Evolutionary conservation across 2,113 vertebrate genomes (phyloP).

Genomic region (Scomber scombrus): DNA sequence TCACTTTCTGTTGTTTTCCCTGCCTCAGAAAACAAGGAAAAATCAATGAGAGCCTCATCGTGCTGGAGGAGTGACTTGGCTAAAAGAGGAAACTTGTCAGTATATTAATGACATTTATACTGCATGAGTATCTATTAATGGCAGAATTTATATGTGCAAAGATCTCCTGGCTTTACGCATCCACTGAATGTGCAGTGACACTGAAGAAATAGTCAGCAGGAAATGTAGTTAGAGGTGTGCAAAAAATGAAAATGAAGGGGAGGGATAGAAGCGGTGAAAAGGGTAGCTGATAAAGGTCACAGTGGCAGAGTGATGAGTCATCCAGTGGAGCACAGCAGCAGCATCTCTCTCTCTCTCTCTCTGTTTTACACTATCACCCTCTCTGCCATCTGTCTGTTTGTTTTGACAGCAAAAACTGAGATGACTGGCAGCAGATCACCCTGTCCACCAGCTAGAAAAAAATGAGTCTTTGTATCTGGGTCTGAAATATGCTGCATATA

Average conservation of each 20-base stretch:
- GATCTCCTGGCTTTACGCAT: neutral
- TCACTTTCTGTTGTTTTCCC: slow-evolving; percentile 63
- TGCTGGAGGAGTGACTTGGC: slow-evolving; percentile 38
- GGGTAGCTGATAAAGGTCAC: slow-evolving; percentile 71
- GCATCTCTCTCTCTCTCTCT: slow-evolving; percentile 33
- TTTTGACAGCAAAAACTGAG: slow-evolving; percentile 43
- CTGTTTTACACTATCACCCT: slow-evolving; percentile 36
- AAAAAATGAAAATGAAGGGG: slow-evolving; percentile 49
- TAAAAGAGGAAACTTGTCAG: slow-evolving; percentile 27
- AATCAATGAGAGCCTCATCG: slow-evolving; percentile 52
- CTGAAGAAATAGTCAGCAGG: neutral
- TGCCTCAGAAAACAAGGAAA: slow-evolving; percentile 53
- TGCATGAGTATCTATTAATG: neutral
- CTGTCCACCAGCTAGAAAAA: neutral
- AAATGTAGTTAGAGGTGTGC: slow-evolving; percentile 35
- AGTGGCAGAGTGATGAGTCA: slow-evolving; percentile 73
- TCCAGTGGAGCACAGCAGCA: slow-evolving; percentile 44
- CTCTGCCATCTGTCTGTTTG: slow-evolving; percentile 47
- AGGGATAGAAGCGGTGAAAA: slow-evolving; percentile 44
- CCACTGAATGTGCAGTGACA: neutral
- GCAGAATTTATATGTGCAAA: neutral
- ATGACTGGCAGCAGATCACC: slow-evolving; percentile 32
- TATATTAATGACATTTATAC: slow-evolving; percentile 11
- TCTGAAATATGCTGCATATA: neutral
- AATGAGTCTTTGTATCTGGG: slow-evolving; percentile 1